Evolutionary conservation across 2,113 vertebrate species (phyloP).

Genomic region (Tichodroma muraria): DNA sequence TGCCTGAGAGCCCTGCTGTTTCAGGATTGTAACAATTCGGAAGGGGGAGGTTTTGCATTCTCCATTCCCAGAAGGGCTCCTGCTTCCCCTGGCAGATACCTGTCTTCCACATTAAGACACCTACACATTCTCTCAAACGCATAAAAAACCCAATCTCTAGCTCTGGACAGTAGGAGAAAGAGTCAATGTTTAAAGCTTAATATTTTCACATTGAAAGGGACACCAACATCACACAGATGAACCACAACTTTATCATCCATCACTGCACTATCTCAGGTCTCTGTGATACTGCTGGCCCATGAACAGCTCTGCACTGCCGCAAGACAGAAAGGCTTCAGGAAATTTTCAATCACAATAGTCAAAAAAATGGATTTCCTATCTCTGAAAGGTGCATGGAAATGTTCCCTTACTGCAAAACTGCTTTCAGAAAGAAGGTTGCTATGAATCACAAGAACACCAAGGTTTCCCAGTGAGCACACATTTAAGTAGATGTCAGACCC

Average conservation of each 20-base stretch:
- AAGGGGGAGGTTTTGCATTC: too few relatives aligned
- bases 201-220: not conserved
- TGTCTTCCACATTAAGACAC: too few relatives aligned
- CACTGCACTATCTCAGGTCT: not conserved
- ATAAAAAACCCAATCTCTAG: not conserved
- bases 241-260: not conserved
- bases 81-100: too few relatives aligned
- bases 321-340: not conserved
- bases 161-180: not conserved
- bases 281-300: not conserved
- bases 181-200: not conserved
- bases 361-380: not conserved
- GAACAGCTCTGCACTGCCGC: not conserved
- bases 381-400: not conserved
- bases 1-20: too few relatives aligned
- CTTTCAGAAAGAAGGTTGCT: not conserved
- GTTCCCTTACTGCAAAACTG: not conserved
- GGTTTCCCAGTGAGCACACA: not conserved
- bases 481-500: not conserved
- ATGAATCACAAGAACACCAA: not conserved
- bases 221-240: not conserved
- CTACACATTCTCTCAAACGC: not conserved
- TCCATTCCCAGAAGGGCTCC: too few relatives aligned
- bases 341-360: not conserved
- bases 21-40: too few relatives aligned